Percentiles rank a stretch among this genome's conserved stretches.
Evolutionary conservation across 2,888 invertebrate species (phyloP).

Genomic region (Sminthurides aquaticus): DNA sequence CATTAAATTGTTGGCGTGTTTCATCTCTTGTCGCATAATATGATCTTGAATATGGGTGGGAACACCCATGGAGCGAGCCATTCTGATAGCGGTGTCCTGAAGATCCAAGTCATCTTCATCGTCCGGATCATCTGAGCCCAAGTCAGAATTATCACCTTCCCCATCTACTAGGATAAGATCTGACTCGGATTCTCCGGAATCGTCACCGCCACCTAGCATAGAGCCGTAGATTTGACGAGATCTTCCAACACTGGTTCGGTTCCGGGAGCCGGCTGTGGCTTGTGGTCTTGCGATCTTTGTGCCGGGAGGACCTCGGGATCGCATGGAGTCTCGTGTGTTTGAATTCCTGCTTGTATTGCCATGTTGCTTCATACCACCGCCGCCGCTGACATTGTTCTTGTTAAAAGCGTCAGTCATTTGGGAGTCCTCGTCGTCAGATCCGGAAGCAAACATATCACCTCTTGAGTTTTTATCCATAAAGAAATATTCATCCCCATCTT

Average conservation of each 20-base stretch:
- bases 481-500: constrained; percentile 43
- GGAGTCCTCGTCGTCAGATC: constrained; percentile 28
- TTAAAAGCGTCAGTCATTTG: constrained; percentile 19
- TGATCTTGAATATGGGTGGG: constrained; percentile 22
- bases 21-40: constrained; percentile 20
- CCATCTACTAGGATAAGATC: constrained; percentile 40
- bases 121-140: constrained; percentile 37
- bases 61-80: constrained; percentile 21
- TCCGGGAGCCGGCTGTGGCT: constrained; percentile 21
- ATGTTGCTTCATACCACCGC: neutral
- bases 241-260: constrained; percentile 19
- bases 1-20: constrained; percentile 19
- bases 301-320: constrained; percentile 22
- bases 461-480: constrained; percentile 21
- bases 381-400: neutral
- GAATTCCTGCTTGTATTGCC: constrained; percentile 21
- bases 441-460: constrained; percentile 21
- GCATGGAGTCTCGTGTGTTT: constrained; percentile 25
- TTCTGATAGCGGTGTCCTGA: constrained; percentile 21
- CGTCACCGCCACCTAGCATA: constrained; percentile 37
- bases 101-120: constrained; percentile 35
- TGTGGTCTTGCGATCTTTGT: constrained; percentile 11
- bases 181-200: constrained; percentile 38
- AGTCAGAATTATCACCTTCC: constrained; percentile 35
- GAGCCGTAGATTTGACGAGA: constrained; percentile 35